Evolutionary conservation across 2,113 vertebrate genomes (phyloP), one percentile per base, ranked within the genome.

Genomic region (Willisornis vidua): DNA sequence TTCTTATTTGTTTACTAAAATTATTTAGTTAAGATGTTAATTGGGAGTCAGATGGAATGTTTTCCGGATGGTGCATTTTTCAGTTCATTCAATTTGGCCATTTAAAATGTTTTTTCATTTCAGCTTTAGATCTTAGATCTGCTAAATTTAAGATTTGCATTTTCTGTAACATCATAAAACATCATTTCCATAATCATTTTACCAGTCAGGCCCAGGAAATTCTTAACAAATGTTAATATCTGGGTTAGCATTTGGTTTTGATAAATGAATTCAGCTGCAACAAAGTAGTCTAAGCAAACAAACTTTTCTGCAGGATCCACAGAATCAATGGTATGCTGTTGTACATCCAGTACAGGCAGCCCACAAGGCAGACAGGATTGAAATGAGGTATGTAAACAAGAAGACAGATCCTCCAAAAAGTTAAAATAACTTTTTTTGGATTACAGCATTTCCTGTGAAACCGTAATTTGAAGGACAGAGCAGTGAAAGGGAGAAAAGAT

Each of bases 1-100:
- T 78, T 89, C 85, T 91, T 85, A 76, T 91, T 91, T 95, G 72
- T 94, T 96, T 96, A 85, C 93, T 83, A 63, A 87, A 96, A 94
- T 91, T 85, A 95, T 96, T 93, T 85, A 66, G 87, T 97, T 95
- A 89, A 94, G 41, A 89, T 92, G 74, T 91, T 89, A 96, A 2
- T 59, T 86, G 73, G 46, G 57, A 93, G 72, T 95, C 75, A 93
- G 82, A 94, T 59, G 82, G 72, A 89, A 94, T 45, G 19, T 73
- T 91, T 93, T 90, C 87, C 2, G 49, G 80, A 94, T 89, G 66
- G 58, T 95, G 41, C 81, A 62, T 92, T 96, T 93, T 94, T 68
- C 70, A 85, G 16, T 95, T 92, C 54, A 70, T 94, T 91, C 87
- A 82, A 85, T 95, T 87, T 92, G 39, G 8, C 58, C 35, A 45